Percentiles rank a stretch among this genome's conserved stretches.
Conservation (phyloP, 2,113 vertebrate genomes). For the Dinomys branickii region DNA sequence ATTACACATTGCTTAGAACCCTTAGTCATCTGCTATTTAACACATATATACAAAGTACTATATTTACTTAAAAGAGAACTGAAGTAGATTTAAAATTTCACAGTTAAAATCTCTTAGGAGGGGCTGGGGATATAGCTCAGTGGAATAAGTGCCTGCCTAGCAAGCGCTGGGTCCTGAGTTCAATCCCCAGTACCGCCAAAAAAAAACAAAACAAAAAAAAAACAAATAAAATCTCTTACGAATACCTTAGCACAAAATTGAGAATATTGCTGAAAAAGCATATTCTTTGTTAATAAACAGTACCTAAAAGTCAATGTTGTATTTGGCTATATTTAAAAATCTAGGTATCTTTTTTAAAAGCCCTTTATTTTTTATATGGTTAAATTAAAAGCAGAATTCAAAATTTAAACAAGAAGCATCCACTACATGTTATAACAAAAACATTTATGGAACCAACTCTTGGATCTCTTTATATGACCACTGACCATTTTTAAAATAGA, state of each 20-base stretch:
- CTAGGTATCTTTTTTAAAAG: neutral
- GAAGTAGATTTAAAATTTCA: constrained; percentile 25
- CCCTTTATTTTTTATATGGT: constrained; percentile 16
- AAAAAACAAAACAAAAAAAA: too few species aligned
- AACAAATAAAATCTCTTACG: constrained; percentile 36
- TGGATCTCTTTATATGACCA: constrained; percentile 10
- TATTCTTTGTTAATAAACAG: neutral
- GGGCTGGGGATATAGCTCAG: too few species aligned
- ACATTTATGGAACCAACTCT: constrained; percentile 33
- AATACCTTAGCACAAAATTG: constrained; percentile 28
- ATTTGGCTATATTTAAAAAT: constrained; percentile 30
- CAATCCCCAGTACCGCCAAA: too few species aligned
- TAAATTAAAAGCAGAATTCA: constrained; percentile 47
- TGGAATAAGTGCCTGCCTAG: too few species aligned
- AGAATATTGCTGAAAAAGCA: neutral
- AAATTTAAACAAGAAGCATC: constrained; percentile 47
- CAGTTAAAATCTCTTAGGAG: constrained; percentile 23
- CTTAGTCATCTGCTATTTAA: constrained; percentile 19
- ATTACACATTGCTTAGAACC: neutral
- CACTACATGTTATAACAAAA: neutral
- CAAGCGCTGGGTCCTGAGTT: too few species aligned
- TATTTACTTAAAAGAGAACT: constrained; percentile 37
- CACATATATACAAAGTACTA: neutral
- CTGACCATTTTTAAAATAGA: constrained; percentile 10
- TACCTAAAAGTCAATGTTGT: neutral